These are phyloP conservation scores for Bujurquina vittata DNA, from an alignment of 2,113 vertebrate genomes.

Conservation along the genomic window DNA sequence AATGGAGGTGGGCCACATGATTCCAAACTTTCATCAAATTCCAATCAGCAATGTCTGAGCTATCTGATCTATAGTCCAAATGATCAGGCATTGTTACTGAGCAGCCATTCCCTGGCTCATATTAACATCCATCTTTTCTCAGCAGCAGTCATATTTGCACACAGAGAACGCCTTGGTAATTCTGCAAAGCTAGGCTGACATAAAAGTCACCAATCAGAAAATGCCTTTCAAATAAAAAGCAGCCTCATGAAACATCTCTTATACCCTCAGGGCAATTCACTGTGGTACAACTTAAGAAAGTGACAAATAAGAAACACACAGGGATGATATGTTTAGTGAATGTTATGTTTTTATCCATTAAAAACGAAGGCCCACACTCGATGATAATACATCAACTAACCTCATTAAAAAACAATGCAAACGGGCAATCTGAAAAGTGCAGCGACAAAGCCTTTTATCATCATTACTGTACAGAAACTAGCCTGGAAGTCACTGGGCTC, in stretches of 20 bases:
- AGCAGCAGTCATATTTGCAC: constrained; percentile 14
- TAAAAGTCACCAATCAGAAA: constrained; percentile 51
- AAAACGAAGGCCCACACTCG: not conserved
- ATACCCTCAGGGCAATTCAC: constrained; percentile 14
- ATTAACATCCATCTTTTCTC: constrained; percentile 35
- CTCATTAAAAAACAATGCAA: not conserved
- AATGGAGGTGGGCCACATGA: constrained; percentile 20
- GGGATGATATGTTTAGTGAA: not conserved
- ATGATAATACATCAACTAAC: too few relatives aligned
- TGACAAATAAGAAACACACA: constrained; percentile 13
- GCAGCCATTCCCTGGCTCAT: constrained; percentile 17
- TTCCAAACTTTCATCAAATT: constrained; percentile 47
- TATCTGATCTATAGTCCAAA: constrained; percentile 39
- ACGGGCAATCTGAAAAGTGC: not conserved
- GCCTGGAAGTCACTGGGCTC: not conserved
- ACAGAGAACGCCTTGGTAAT: constrained; percentile 9
- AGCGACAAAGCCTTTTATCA: not conserved
- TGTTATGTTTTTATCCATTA: not conserved
- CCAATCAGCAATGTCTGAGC: constrained; percentile 10
- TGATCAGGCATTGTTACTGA: constrained; percentile 20
- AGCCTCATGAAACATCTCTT: constrained; percentile 38
- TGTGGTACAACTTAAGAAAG: constrained; percentile 22
- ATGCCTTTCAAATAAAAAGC: constrained; percentile 34
- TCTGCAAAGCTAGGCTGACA: constrained; percentile 8
- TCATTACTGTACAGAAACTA: not conserved